phyloP scores from a whole-genome alignment of 2,888 invertebrate species.

The Agrotis ipsilon region DNA sequence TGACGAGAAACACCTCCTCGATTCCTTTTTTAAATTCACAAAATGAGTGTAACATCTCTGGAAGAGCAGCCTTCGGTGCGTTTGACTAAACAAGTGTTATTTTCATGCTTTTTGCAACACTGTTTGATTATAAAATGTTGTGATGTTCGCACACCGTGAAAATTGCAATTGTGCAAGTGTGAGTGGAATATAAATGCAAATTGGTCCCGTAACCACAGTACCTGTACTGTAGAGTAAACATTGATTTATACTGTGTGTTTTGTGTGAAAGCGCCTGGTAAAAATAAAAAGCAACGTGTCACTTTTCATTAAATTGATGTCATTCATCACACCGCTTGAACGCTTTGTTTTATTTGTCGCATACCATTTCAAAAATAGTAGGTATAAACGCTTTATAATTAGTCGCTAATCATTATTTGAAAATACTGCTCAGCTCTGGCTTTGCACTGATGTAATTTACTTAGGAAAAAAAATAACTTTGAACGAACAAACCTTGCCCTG shows the following conservation, averaged over 20 bases:
- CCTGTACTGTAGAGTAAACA: constrained; percentile 8
- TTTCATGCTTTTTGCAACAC: constrained; percentile 47
- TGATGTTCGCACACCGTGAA: constrained; percentile 40
- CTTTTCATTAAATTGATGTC: constrained; percentile 34
- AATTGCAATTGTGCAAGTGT: constrained; percentile 46
- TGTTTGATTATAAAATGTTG: constrained; percentile 45
- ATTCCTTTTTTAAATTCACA: constrained; percentile 24
- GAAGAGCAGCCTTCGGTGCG: constrained; percentile 67
- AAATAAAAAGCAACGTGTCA: constrained; percentile 56
- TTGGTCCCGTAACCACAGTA: constrained; percentile 6
- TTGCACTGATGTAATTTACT: too few relatives aligned
- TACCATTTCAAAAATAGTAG: constrained; percentile 17
- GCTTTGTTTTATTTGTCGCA: constrained; percentile 54
- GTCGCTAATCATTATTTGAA: constrained; percentile 1
- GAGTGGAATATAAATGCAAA: constrained; percentile 35
- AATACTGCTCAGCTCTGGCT: too few relatives aligned
- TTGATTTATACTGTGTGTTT: constrained; percentile 15
- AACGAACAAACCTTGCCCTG: too few relatives aligned
- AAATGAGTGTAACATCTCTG: constrained; percentile 66
- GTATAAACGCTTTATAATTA: neutral
- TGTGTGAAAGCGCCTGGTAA: constrained; percentile 47
- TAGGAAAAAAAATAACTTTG: too few relatives aligned
- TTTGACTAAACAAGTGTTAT: constrained; percentile 58
- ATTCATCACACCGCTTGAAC: constrained; percentile 49
- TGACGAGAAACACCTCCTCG: constrained; percentile 44